Evolutionary conservation across 2,113 vertebrate species (phyloP).

Genomic region (Cyanistes caeruleus): DNA sequence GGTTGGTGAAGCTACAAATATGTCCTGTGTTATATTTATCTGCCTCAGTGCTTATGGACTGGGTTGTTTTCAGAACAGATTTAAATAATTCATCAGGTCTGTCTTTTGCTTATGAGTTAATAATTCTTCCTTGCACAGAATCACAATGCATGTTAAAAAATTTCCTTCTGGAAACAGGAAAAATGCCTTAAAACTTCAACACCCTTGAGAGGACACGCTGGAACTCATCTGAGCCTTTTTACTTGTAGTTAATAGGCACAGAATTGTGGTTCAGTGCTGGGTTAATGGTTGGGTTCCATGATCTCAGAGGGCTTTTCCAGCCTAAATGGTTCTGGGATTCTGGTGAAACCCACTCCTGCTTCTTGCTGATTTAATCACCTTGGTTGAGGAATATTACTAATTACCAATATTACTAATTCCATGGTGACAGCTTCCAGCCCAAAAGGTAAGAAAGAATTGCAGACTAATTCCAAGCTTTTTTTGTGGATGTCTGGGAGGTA

Average conservation of each 20-base stretch:
- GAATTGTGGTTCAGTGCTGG: not conserved
- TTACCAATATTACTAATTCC: not conserved
- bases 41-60: not conserved
- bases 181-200: not conserved
- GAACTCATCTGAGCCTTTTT: not conserved
- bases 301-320: not conserved
- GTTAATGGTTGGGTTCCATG: not conserved
- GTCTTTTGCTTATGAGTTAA: not conserved
- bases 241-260: not conserved
- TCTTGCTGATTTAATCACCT: not conserved
- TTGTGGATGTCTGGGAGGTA: not conserved
- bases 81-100: not conserved
- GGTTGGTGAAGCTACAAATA: not conserved
- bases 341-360: not conserved
- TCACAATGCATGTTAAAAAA: not conserved
- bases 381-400: not conserved
- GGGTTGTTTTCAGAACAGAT: not conserved
- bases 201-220: rapidly evolving
- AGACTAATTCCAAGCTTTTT: not conserved
- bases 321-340: not conserved
- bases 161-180: not conserved
- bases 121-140: not conserved
- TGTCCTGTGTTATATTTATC: not conserved
- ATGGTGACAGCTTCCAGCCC: not conserved
- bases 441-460: not conserved